Evolutionary conservation across 2,113 vertebrate species (phyloP).

Genomic region (Nicator chloris): DNA sequence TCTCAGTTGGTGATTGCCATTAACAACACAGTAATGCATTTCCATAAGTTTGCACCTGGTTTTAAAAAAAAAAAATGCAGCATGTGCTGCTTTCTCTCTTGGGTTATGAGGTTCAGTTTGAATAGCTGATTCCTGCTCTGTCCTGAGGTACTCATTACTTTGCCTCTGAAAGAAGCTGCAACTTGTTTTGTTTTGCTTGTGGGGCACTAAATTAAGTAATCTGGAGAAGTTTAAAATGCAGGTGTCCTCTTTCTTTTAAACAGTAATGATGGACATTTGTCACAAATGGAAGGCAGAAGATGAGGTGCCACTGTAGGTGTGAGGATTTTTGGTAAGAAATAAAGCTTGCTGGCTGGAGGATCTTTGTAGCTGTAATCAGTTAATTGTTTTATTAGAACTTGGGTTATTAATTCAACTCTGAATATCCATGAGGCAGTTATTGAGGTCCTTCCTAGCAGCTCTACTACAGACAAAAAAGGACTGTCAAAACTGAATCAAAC

Average conservation of each 20-base stretch:
- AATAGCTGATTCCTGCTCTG: not conserved
- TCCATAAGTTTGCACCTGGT: slow-evolving; percentile 40
- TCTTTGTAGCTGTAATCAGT: not conserved
- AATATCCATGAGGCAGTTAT: not conserved
- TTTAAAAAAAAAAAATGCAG: not conserved
- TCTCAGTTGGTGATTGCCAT: slow-evolving; percentile 47
- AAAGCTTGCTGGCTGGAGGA: not conserved
- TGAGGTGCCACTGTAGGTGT: not conserved
- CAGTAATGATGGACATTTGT: not conserved
- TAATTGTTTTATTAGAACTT: not conserved
- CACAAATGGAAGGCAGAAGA: not conserved
- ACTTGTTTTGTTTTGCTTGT: not conserved
- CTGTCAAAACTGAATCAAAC: not conserved
- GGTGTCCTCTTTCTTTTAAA: not conserved
- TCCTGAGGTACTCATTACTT: not conserved
- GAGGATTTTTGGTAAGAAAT: not conserved
- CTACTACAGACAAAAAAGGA: not conserved
- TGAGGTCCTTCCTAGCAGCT: not conserved
- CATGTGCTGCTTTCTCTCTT: not conserved
- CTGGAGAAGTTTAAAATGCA: not conserved
- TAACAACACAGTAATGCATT: slow-evolving; percentile 28
- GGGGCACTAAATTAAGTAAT: not conserved
- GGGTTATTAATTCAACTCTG: not conserved
- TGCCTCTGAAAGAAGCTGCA: not conserved
- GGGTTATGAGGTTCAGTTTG: not conserved